A percentile compares a stretch with the other conserved stretches of the same genome.
Evolutionary conservation across 2,797 vertebrate genomes (phyloP).

Genomic region (Zalophus californianus): DNA sequence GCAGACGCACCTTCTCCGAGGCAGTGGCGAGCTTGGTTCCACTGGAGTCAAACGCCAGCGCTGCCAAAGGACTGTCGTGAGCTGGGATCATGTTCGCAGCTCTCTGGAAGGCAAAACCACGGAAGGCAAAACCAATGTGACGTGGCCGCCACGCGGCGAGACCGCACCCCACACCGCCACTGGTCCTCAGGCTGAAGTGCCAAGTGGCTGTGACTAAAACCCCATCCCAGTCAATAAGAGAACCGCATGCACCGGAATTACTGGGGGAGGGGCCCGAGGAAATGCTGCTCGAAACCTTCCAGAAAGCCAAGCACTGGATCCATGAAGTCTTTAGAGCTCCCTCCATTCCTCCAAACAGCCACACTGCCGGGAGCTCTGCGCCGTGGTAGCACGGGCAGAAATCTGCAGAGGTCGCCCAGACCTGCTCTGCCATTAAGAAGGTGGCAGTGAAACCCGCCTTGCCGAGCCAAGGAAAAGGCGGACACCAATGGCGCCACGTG

Average conservation of each 20-base stretch:
- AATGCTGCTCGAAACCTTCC: neutral
- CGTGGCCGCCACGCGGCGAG: fast-evolving
- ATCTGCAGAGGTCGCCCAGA: too few relatives aligned
- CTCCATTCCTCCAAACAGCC: fast-evolving
- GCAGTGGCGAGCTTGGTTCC: slow-evolving; percentile 98
- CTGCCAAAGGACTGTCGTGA: slow-evolving; percentile 98
- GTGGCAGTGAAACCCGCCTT: fast-evolving
- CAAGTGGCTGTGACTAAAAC: neutral
- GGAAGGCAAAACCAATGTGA: slow-evolving; percentile 62
- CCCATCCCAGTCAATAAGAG: fast-evolving
- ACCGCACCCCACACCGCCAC: too few relatives aligned
- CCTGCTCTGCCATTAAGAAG: fast-evolving
- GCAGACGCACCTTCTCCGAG: slow-evolving; percentile 95
- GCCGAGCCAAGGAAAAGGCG: fast-evolving
- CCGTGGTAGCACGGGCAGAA: fast-evolving
- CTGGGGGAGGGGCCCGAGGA: neutral
- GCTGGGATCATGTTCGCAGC: slow-evolving; percentile 99
- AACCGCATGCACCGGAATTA: too few relatives aligned
- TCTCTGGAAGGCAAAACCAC: slow-evolving; percentile 90
- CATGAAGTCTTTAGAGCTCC: fast-evolving
- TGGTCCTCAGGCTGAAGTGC: too few relatives aligned
- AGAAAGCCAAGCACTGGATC: neutral
- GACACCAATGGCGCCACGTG: fast-evolving
- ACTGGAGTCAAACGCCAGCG: slow-evolving; percentile 96
- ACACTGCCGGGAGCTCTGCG: fast-evolving